A percentile compares a stretch with the other conserved stretches of the same genome.
Conservation (phyloP, 53 echinoderm and acorn worm species). For the Astropecten irregularis region DNA sequence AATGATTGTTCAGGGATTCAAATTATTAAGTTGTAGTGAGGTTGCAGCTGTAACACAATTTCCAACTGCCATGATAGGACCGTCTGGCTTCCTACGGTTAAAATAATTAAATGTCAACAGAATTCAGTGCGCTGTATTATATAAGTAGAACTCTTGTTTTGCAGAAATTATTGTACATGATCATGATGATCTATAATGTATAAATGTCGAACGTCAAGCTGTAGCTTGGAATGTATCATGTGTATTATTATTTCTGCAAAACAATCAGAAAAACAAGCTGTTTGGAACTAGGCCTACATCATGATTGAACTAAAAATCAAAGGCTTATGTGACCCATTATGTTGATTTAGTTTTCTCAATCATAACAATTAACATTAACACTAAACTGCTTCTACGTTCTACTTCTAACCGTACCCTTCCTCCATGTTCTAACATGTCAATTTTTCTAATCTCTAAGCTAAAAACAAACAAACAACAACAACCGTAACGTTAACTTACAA, state of each 20-base stretch:
- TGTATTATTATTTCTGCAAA: neutral
- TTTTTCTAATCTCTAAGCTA: neutral
- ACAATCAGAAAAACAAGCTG: neutral
- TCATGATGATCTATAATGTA: neutral
- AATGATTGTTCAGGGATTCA: neutral
- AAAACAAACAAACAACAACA: neutral
- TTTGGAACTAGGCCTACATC: neutral
- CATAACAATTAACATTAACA: too few relatives aligned
- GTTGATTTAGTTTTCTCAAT: neutral
- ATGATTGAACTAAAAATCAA: neutral
- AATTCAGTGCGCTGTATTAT: slow-evolving; percentile 1
- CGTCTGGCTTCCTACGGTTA: slow-evolving; percentile 7
- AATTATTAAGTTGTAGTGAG: too few relatives aligned
- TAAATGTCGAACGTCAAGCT: neutral
- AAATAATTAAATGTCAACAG: slow-evolving; percentile 10
- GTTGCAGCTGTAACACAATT: slow-evolving; percentile 21
- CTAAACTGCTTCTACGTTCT: too few relatives aligned
- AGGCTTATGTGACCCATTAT: neutral
- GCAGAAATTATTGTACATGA: neutral
- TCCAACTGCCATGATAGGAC: neutral
- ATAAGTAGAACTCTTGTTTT: neutral
- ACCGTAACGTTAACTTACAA: neutral
- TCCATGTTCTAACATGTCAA: too few relatives aligned
- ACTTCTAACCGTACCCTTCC: too few relatives aligned
- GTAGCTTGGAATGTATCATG: neutral